Evolutionary conservation across 2,888 invertebrate species (phyloP), one percentile per base, ranked within the genome.

Genomic region (Camptogramma bilineatum): DNA sequence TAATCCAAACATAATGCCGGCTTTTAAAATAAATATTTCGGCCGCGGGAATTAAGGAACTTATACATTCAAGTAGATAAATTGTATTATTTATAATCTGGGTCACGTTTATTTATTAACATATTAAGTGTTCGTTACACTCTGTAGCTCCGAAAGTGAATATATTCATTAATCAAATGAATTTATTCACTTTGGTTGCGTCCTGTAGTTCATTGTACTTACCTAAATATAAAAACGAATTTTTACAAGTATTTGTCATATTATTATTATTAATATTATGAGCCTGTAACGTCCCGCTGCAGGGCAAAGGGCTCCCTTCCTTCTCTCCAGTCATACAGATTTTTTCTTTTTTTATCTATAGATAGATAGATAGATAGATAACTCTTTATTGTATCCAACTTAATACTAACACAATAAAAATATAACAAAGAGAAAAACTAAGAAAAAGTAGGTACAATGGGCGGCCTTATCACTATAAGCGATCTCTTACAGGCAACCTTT

Each of bases 21-120:
- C 80, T 84, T 88, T 88, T 81, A 87, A 91, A 89, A 92, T 90
- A 92, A 92, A 92, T 91, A 91, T 88, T 84, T 87, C 88, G 87
- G 88, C 69, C 79, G 78, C 62, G 66, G 17, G 66, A 64, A 72
- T 89, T 79, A 86, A 69, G 86, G 79, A 71, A 78, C 71, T 51
- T 86, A 70, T 62, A 86, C 75, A 76, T 72, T 80, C 51, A 53
- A 28, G 54, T 65, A 47, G 52, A 58, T 70, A 61, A 64, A 63
- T 66, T 62, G 64, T 66, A 62, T 55, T 66, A 60, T 64, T 66
- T 68, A 68, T 54, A 28, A 51, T 62, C 60, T 70, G 64, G 70
- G 70, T 48, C 66, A 52, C 52, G 59, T 59, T 59, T 64, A 58
- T 68, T 67, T 67, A 57, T 64, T 62, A 16, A 46, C 48, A 24